These are phyloP conservation scores for Drosophila busckii DNA, from an alignment of 1,140 invertebrate species.

Conservation along the genomic window DNA sequence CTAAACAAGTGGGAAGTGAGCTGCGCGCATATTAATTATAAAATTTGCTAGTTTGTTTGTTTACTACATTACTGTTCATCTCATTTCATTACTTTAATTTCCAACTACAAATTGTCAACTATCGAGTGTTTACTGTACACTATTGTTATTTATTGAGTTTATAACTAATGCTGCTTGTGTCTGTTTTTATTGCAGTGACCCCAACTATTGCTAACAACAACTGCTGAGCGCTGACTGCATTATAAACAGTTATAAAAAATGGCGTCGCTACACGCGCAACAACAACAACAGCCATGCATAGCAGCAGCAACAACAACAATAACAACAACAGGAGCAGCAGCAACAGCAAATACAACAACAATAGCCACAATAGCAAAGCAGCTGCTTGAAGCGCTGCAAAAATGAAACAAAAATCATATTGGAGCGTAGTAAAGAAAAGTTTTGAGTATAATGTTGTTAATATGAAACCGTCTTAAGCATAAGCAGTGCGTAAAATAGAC, in stretches of 20 bases:
- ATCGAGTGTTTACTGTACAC: too few species aligned
- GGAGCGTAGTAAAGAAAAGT: constrained; percentile 41
- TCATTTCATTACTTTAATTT: too few species aligned
- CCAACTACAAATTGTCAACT: too few species aligned
- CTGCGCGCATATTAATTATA: too few species aligned
- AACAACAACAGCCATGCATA: background rate
- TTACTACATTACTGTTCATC: too few species aligned
- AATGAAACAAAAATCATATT: constrained; percentile 58
- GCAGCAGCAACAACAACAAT: constrained; percentile 12
- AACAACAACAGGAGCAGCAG: constrained; percentile 3
- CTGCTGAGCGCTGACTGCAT: background rate
- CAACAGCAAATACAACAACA: constrained; percentile 20
- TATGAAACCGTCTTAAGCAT: constrained; percentile 41
- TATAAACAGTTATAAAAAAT: constrained; percentile 34
- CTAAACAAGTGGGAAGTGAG: too few species aligned
- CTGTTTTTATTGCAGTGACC: constrained; percentile 27
- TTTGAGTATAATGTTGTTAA: constrained; percentile 25
- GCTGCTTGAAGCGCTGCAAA: constrained; percentile 40
- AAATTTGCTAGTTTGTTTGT: too few species aligned
- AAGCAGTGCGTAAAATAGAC: constrained; percentile 23
- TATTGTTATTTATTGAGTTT: too few species aligned
- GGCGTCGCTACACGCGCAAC: constrained; percentile 27
- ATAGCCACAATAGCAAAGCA: constrained; percentile 33
- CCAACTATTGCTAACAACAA: constrained; percentile 16
- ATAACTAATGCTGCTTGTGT: too few species aligned